phyloP scores from a whole-genome alignment of 2,888 invertebrate genomes.

The Meandrusa payeni region DNA sequence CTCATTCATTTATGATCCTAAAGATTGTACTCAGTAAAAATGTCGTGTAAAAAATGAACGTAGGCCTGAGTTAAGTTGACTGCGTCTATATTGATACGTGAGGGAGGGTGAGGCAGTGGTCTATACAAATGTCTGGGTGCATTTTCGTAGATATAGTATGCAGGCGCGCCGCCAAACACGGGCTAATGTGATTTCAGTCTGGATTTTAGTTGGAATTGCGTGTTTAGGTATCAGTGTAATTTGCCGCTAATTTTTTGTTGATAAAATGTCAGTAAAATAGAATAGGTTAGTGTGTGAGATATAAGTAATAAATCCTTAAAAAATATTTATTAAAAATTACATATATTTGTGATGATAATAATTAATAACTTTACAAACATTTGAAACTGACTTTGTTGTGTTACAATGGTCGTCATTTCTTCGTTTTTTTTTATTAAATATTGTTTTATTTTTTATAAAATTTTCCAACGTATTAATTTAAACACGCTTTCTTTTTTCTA shows the following conservation, averaged over 20 bases:
- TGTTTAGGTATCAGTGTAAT: too few relatives aligned
- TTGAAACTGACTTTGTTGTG: too few relatives aligned
- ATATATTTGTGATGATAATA: too few relatives aligned
- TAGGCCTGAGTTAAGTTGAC: slow-evolving; percentile 19
- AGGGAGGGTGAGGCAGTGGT: slow-evolving; percentile 48
- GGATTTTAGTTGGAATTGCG: slow-evolving; percentile 42
- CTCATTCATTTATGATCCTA: slow-evolving; percentile 23
- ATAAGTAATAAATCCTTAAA: too few relatives aligned
- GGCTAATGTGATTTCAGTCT: slow-evolving; percentile 58
- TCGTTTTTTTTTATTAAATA: too few relatives aligned
- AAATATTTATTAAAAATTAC: too few relatives aligned
- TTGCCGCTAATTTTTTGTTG: too few relatives aligned
- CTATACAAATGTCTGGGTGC: slow-evolving; percentile 73
- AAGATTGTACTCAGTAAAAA: slow-evolving; percentile 32
- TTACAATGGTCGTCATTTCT: too few relatives aligned
- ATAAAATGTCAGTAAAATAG: too few relatives aligned
- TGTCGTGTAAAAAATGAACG: slow-evolving; percentile 9
- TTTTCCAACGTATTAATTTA: background rate
- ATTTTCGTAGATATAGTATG: slow-evolving; percentile 51
- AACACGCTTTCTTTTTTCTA: slow-evolving; percentile 12
- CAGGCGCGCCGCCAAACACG: slow-evolving; percentile 45
- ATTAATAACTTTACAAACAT: too few relatives aligned
- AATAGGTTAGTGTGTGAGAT: too few relatives aligned
- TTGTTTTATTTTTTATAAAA: too few relatives aligned
- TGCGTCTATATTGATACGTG: slow-evolving; percentile 32